A percentile compares a stretch with the other conserved stretches of the same genome.
phyloP scores from a whole-genome alignment of 2,113 vertebrate species.

The Bucco capensis region DNA sequence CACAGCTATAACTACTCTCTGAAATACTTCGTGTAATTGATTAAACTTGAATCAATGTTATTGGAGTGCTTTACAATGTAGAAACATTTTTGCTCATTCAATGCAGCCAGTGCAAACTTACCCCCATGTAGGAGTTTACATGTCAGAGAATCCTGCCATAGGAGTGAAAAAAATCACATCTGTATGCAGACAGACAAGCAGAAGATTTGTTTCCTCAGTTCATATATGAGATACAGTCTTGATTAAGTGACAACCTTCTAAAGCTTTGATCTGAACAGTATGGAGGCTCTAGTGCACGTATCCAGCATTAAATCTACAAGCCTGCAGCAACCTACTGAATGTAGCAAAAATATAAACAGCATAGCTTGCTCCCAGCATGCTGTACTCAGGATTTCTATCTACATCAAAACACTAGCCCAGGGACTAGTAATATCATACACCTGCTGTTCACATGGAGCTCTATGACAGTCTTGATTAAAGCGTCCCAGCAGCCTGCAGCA shows the following conservation, averaged over 20 bases:
- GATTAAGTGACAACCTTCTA: not conserved
- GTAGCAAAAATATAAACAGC: not conserved
- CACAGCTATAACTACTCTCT: not conserved
- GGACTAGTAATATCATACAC: not conserved
- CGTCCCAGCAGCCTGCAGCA: not conserved
- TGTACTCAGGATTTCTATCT: not conserved
- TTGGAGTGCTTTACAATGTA: not conserved
- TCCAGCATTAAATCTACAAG: not conserved
- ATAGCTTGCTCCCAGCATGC: fast-evolving
- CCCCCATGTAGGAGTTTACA: not conserved
- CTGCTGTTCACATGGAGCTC: not conserved
- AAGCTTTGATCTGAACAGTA: not conserved
- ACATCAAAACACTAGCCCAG: not conserved
- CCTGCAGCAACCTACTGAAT: not conserved
- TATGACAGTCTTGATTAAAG: not conserved
- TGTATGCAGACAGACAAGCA: not conserved
- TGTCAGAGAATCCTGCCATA: not conserved
- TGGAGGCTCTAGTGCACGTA: fast-evolving
- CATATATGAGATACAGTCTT: not conserved
- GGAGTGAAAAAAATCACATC: not conserved
- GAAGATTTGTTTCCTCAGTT: not conserved
- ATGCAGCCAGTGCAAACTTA: not conserved
- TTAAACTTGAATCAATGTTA: not conserved
- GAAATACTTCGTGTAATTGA: not conserved
- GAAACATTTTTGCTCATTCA: not conserved